Evolutionary conservation across 2,888 invertebrate genomes (phyloP).

Genomic region (Spilarctia lutea): DNA sequence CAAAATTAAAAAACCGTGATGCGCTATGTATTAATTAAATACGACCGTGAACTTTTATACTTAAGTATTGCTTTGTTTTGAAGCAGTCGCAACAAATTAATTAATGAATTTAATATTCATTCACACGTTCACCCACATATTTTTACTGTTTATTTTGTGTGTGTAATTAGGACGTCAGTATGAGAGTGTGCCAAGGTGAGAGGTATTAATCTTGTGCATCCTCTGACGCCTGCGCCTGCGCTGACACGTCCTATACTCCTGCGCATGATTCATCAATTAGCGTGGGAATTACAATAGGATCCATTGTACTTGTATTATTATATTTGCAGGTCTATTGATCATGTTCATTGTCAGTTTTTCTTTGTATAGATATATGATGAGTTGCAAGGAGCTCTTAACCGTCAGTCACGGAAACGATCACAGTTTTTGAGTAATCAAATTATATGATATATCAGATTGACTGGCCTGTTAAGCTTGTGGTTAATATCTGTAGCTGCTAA

Average conservation of each 20-base stretch:
- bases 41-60: slow-evolving; percentile 41
- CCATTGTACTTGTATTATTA: slow-evolving; percentile 40
- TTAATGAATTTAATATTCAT: slow-evolving; percentile 38
- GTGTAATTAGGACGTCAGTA: slow-evolving; percentile 38
- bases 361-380: not conserved
- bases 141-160: slow-evolving; percentile 45
- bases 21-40: slow-evolving; percentile 23
- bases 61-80: slow-evolving; percentile 21
- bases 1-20: slow-evolving; percentile 16
- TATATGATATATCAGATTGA: not conserved
- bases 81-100: slow-evolving; percentile 28
- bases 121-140: slow-evolving; percentile 29
- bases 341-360: slow-evolving; percentile 33
- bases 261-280: slow-evolving; percentile 44
- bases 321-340: slow-evolving; percentile 45
- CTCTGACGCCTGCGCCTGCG: slow-evolving; percentile 19
- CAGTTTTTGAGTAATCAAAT: not conserved
- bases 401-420: not conserved
- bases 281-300: slow-evolving; percentile 47
- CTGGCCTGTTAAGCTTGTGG: too few species aligned
- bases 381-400: not conserved
- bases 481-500: too few species aligned
- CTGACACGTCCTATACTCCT: slow-evolving; percentile 7
- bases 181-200: slow-evolving; percentile 53
- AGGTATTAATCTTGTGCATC: slow-evolving; percentile 33